Conservation (phyloP, 2,797 vertebrate species). For the Sitta carolinensis region DNA sequence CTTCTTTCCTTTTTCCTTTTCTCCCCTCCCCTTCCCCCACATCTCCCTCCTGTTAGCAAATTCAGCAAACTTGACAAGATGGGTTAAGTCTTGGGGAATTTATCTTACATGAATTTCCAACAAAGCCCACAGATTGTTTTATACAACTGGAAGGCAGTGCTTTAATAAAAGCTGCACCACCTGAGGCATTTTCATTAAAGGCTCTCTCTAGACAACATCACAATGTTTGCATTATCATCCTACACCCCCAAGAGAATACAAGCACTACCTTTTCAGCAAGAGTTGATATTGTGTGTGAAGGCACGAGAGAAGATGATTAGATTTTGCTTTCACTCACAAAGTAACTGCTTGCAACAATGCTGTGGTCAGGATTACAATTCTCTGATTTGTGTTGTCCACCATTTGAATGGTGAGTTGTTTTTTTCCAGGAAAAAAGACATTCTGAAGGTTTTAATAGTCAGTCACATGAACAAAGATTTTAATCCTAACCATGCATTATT, state of each 20-base stretch:
- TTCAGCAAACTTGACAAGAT: conserved; percentile 75
- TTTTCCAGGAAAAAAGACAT: not conserved
- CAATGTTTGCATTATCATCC: conserved; percentile 78
- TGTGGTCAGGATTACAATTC: conserved; percentile 22
- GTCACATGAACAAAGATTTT: not conserved
- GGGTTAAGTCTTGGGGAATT: conserved; percentile 73
- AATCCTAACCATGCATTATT: conserved; percentile 30
- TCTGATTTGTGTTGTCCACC: not conserved
- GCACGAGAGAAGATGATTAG: conserved; percentile 65
- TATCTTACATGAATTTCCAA: conserved; percentile 77
- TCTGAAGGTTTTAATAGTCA: conserved; percentile 15
- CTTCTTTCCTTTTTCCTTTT: not conserved
- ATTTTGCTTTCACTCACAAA: conserved; percentile 63
- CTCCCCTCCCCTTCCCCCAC: not conserved
- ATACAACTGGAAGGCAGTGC: conserved; percentile 76
- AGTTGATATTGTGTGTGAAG: conserved; percentile 75
- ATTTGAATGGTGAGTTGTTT: conserved; percentile 26
- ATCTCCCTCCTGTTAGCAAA: conserved; percentile 45
- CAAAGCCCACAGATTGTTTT: conserved; percentile 70
- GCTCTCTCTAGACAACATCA: conserved; percentile 79
- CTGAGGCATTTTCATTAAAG: conserved; percentile 92
- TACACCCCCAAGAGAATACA: conserved; percentile 75
- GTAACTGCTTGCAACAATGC: conserved; percentile 25
- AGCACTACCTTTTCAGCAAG: conserved; percentile 75
- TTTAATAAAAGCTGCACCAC: conserved; percentile 84